These are phyloP conservation scores for Aporophyla lueneburgensis DNA, from an alignment of 2,888 invertebrate genomes.

Conservation along the genomic window DNA sequence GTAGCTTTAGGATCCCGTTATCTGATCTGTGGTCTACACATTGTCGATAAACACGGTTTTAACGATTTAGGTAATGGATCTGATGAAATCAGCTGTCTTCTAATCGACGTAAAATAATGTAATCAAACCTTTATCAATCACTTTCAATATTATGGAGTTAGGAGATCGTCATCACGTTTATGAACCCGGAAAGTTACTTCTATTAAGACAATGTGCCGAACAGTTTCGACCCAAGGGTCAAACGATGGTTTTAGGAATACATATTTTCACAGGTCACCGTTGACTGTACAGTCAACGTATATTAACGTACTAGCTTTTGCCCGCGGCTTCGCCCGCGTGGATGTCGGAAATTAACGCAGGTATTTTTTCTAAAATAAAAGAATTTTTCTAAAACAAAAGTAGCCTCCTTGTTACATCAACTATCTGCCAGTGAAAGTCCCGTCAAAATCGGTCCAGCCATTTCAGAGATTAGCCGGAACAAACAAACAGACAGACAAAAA, in stretches of 20 bases:
- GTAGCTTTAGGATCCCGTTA: constrained; percentile 27
- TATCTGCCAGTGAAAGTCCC: no score
- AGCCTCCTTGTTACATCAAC: no score
- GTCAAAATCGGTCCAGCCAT: no score
- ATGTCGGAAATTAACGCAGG: no score
- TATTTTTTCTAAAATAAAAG: no score
- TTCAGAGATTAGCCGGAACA: no score
- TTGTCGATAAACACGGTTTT: constrained; percentile 36
- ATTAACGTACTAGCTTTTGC: no score
- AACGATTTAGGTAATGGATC: constrained; percentile 25
- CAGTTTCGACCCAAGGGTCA: not conserved
- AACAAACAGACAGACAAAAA: no score
- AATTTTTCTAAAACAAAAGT: no score
- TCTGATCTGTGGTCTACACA: constrained; percentile 27
- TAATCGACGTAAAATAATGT: constrained; percentile 33
- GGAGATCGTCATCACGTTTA: constrained; percentile 23
- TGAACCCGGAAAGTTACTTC: not conserved
- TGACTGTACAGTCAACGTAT: not conserved
- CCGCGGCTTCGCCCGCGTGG: no score
- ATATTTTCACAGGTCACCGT: not conserved
- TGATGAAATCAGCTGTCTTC: constrained; percentile 47
- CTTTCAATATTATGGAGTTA: constrained; percentile 21
- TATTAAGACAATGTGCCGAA: not conserved
- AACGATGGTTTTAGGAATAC: not conserved
- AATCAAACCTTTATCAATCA: constrained; percentile 57